Conservation (phyloP, 2,888 invertebrate species). For the Noctua janthina region DNA sequence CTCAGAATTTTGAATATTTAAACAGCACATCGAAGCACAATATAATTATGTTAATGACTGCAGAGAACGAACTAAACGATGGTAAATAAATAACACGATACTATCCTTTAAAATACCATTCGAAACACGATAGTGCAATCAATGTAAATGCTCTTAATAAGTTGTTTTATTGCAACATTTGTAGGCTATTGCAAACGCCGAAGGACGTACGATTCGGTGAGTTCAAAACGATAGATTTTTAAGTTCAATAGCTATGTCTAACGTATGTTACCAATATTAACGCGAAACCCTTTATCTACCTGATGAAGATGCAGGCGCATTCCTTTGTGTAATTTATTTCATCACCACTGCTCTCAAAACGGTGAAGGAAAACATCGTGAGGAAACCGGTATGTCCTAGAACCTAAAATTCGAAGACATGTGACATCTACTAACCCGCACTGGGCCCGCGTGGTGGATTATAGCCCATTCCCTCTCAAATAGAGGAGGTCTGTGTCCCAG, state of each 20-base stretch:
- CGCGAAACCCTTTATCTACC: not conserved
- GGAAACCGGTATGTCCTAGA: too few relatives aligned
- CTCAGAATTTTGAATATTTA: not conserved
- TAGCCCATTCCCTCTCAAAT: too few relatives aligned
- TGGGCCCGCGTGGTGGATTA: too few relatives aligned
- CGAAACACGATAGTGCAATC: slow-evolving; percentile 40
- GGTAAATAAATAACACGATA: slow-evolving; percentile 25
- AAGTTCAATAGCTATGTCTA: not conserved
- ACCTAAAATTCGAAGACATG: too few relatives aligned
- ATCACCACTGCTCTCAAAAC: too few relatives aligned
- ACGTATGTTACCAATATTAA: not conserved
- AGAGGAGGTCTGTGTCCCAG: too few relatives aligned
- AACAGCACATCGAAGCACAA: slow-evolving; percentile 16
- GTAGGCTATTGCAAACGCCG: not conserved
- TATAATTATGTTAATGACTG: slow-evolving; percentile 48
- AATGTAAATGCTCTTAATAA: slow-evolving; percentile 41
- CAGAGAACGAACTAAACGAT: slow-evolving; percentile 20
- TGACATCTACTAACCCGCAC: too few relatives aligned
- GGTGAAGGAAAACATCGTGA: too few relatives aligned
- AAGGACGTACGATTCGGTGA: not conserved
- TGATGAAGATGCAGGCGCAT: not conserved
- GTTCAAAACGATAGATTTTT: not conserved
- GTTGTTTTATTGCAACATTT: slow-evolving; percentile 23
- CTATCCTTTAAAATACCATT: slow-evolving; percentile 26
- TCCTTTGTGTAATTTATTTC: too few relatives aligned